Base-by-base conservation (phyloP, 2,797 vertebrate species). In the Gymnodraco acuticeps region DNA sequence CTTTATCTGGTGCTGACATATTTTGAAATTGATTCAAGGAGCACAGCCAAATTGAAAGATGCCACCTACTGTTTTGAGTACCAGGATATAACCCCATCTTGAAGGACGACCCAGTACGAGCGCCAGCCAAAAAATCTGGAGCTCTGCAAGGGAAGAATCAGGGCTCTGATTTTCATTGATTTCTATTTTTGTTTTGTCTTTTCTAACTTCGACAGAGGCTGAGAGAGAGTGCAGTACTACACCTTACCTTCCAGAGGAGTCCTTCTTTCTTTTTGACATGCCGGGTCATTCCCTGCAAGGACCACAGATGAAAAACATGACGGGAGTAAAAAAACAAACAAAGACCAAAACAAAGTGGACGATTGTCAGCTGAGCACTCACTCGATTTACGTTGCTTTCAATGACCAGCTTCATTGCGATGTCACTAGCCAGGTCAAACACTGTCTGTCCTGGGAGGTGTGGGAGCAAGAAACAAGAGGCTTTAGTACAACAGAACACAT, bases 51-150 rank as follows among this genome's bases (percentile, higher is more conserved):
- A 17, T 43, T 62, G 17, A 64, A 55, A 70, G 65, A 48, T 12
- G 58, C 6, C 85, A 93, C 96, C 94, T 94, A 99, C 97, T 98
- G 97, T 91, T 97, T 99, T 5, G 95, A 94, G 88, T 96, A 99
- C 98, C 97, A 99, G n/a, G 97, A 98, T 69, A 99, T 89, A 78
- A 98, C 98, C 70, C 97, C 98, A 10, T 97, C 96, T 75, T 98
- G 97, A 62, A 99, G 93, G 61, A 98, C 94, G 19, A 98, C 94
- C 98, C 98, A 99, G 89, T 94, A 97, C 56, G 95, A 95, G 23
- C 95, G 96, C 97, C 97, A 99, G 61, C 97, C 96, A 80, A 99
- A 97, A 88, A 99, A 98, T 19, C 98, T 94, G 79, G 96, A 98
- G 88, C 94, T 98, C 98, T 99, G 86, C 63, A 63, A 74, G 42